Conservation (phyloP, 2,797 vertebrate genomes). For the Clarias laeviceps region DNA sequence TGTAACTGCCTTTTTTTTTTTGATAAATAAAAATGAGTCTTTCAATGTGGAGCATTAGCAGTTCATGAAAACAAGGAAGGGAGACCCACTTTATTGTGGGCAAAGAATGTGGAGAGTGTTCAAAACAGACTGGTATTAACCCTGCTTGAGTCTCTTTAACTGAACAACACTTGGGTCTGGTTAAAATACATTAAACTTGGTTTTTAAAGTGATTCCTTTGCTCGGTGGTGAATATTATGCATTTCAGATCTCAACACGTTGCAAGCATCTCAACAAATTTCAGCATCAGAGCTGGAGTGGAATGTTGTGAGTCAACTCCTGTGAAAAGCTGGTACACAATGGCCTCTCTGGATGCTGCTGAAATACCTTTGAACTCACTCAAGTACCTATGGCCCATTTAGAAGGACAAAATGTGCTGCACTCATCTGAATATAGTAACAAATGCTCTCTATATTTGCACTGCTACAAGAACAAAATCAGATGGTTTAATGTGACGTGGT, state of each 20-base stretch:
- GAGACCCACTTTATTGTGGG: slow-evolving; percentile 70
- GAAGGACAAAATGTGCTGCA: slow-evolving; percentile 72
- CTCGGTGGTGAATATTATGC: slow-evolving; percentile 80
- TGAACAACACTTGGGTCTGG: slow-evolving; percentile 81
- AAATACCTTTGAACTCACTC: slow-evolving; percentile 75
- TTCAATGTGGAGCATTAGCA: slow-evolving; percentile 60
- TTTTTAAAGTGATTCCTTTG: slow-evolving; percentile 86
- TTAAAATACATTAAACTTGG: slow-evolving; percentile 86
- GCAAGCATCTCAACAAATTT: slow-evolving; percentile 79
- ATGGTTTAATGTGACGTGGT: slow-evolving; percentile 36
- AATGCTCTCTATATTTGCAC: slow-evolving; percentile 54
- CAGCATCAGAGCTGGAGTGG: slow-evolving; percentile 78
- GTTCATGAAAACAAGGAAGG: slow-evolving; percentile 75
- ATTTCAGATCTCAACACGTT: slow-evolving; percentile 73
- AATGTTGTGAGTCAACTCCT: slow-evolving; percentile 81
- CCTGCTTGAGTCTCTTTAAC: slow-evolving; percentile 82
- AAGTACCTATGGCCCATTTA: slow-evolving; percentile 75
- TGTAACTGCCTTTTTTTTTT: slow-evolving; percentile 19
- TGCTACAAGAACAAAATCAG: slow-evolving; percentile 43
- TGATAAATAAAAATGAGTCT: slow-evolving; percentile 47
- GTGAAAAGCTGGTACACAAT: slow-evolving; percentile 82
- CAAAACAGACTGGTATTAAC: slow-evolving; percentile 76
- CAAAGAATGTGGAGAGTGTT: slow-evolving; percentile 80
- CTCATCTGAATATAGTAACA: slow-evolving; percentile 73
- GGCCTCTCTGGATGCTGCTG: slow-evolving; percentile 77